Conservation (phyloP, 2,113 vertebrate species). For the Cynocephalus volans region DNA sequence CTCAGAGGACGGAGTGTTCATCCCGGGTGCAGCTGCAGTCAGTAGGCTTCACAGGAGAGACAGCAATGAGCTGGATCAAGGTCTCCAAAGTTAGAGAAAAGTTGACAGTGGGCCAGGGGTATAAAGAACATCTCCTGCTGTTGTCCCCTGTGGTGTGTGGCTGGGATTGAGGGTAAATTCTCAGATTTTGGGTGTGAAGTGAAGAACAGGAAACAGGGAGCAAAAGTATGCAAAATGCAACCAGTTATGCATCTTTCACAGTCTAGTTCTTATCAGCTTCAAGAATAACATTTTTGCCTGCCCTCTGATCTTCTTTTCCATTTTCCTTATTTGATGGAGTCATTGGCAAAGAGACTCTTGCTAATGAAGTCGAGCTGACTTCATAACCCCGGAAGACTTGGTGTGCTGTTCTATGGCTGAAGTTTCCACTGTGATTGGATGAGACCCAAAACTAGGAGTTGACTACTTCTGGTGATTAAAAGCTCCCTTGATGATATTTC, state of each 20-base stretch:
- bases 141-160: not conserved
- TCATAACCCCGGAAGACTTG: conserved; percentile 65
- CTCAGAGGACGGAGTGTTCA: not conserved
- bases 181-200: not conserved
- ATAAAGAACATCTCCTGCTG: not conserved
- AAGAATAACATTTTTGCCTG: not conserved
- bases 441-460: conserved; percentile 77
- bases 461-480: conserved; percentile 85
- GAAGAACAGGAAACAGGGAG: not conserved
- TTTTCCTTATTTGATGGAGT: conserved; percentile 35
- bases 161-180: not conserved
- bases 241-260: not conserved
- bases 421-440: conserved; percentile 79
- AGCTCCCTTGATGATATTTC: conserved; percentile 82
- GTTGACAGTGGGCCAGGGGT: not conserved
- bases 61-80: not conserved
- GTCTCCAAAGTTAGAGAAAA: not conserved
- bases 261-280: not conserved
- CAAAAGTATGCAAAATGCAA: not conserved
- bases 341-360: conserved; percentile 48
- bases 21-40: not conserved
- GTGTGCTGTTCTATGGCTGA: conserved; percentile 59
- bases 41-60: not conserved
- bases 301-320: conserved; percentile 58
- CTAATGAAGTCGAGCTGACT: conserved; percentile 75